phyloP scores from a whole-genome alignment of 1,140 invertebrate species.

The Lerema accius region DNA sequence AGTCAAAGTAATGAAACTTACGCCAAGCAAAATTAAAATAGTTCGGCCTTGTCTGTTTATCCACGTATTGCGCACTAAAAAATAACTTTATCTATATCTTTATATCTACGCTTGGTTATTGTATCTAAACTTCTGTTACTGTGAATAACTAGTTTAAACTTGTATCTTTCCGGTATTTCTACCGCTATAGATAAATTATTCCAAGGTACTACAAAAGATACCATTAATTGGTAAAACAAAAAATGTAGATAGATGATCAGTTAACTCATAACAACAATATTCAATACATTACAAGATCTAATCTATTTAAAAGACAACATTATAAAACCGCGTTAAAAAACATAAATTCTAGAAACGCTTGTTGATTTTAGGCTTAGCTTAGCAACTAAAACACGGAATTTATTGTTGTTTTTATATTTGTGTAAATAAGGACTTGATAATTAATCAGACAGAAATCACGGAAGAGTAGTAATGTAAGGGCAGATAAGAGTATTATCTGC shows the following conservation, averaged over 20 bases:
- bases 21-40: slow-evolving; percentile 30
- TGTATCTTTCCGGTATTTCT: slow-evolving; percentile 7
- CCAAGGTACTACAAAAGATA: slow-evolving; percentile 1
- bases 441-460: slow-evolving; percentile 27
- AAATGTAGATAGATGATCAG: too few relatives aligned
- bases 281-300: too few relatives aligned
- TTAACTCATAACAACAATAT: too few relatives aligned
- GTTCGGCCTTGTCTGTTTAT: slow-evolving; percentile 36
- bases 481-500: slow-evolving; percentile 21
- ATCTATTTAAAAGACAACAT: too few relatives aligned
- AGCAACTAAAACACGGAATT: background rate
- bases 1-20: slow-evolving; percentile 21
- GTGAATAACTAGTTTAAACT: slow-evolving; percentile 11
- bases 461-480: slow-evolving; percentile 25
- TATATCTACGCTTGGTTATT: background rate
- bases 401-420: slow-evolving; percentile 12
- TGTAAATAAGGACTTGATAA: slow-evolving; percentile 17
- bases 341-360: too few relatives aligned
- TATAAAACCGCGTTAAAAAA: too few relatives aligned
- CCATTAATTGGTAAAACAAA: too few relatives aligned
- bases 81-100: slow-evolving; percentile 1
- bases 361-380: too few relatives aligned
- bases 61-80: slow-evolving; percentile 39
- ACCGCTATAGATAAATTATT: background rate
- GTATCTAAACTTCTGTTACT: slow-evolving; percentile 7